A percentile compares a stretch with the other conserved stretches of the same genome.
Conservation (phyloP, 2,888 invertebrate species). For the Lycophotia porphyrea region DNA sequence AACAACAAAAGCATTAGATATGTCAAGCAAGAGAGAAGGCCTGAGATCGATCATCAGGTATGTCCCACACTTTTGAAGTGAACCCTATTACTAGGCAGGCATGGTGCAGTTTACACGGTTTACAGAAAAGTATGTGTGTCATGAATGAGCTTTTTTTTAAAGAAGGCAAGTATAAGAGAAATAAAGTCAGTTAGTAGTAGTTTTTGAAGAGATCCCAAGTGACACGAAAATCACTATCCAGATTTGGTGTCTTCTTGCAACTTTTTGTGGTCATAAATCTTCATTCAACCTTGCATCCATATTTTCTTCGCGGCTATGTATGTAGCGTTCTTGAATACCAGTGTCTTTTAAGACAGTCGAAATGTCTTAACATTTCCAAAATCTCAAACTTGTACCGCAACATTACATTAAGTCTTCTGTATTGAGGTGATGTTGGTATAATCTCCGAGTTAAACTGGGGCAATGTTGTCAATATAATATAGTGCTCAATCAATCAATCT, state of each 20-base stretch:
- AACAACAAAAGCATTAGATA: neutral
- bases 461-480: conserved; percentile 41
- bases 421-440: conserved; percentile 47
- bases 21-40: neutral
- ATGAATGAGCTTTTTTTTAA: neutral
- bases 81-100: neutral
- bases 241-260: neutral
- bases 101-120: neutral
- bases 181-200: neutral
- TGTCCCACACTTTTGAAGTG: neutral
- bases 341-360: neutral
- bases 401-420: conserved; percentile 44
- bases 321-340: no score
- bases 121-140: neutral
- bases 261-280: neutral
- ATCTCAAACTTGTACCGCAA: conserved; percentile 12
- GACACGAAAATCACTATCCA: neutral
- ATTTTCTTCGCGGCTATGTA: no score
- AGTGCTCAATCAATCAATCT: conserved; percentile 34
- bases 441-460: conserved; percentile 39
- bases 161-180: neutral
- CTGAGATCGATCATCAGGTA: neutral
- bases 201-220: no score
- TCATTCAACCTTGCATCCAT: neutral
- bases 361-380: neutral